These are phyloP conservation scores for Centroberyx gerrardi DNA, from an alignment of 2,797 vertebrate genomes.

Conservation along the genomic window DNA sequence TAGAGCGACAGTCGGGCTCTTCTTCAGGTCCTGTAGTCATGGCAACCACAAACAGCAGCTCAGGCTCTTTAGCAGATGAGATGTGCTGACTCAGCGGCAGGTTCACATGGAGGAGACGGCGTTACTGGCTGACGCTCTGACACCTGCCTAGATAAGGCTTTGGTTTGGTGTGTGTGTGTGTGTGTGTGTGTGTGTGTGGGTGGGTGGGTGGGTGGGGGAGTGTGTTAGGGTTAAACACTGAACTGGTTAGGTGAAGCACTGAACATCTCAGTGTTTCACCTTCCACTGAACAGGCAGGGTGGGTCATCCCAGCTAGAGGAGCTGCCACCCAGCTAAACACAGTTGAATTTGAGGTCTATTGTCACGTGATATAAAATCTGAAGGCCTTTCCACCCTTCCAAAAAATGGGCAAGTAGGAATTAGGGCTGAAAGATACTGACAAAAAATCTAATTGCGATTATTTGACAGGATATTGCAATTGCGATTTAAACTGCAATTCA, in stretches of 20 bases:
- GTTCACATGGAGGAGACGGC: neutral
- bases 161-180: neutral
- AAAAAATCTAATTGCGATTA: no score
- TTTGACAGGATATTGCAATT: no score
- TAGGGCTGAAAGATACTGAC: no score
- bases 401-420: no score
- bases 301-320: no score
- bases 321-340: no score
- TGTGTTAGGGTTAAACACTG: neutral
- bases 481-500: no score
- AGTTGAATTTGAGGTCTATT: no score
- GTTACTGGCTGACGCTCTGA: neutral
- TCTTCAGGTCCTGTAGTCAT: conserved; percentile 12
- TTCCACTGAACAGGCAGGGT: no score
- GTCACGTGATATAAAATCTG: neutral
- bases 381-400: neutral
- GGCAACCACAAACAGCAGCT: conserved; percentile 23
- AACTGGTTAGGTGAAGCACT: no score
- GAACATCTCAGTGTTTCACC: neutral
- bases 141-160: neutral
- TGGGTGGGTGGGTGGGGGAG: neutral
- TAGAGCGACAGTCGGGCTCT: conserved; percentile 11
- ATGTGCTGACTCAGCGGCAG: conserved; percentile 1
- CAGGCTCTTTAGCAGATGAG: conserved; percentile 5
- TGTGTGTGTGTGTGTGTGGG: neutral